A percentile compares a stretch with the other conserved stretches of the same genome.
Conservation (phyloP, 1,140 invertebrate genomes). For the Megalopta genalis region DNA sequence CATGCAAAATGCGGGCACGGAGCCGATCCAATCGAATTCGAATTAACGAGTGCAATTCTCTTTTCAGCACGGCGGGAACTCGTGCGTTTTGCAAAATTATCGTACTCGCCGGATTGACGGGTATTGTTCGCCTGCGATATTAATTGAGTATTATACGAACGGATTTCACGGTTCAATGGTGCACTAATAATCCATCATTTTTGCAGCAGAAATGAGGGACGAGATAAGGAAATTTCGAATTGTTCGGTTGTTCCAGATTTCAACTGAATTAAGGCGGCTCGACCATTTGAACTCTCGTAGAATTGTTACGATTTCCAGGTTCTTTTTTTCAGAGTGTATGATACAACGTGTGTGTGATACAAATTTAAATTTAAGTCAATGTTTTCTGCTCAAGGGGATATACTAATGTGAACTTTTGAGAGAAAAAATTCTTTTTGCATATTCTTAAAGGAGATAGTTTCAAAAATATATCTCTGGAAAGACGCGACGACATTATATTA, state of each 20-base stretch:
- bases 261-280: no score
- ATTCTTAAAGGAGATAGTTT: no score
- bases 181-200: background rate
- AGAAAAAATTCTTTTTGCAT: no score
- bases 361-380: no score
- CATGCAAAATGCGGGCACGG: background rate
- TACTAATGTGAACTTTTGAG: no score
- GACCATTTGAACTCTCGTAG: no score
- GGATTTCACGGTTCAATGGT: background rate
- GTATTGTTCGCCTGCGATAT: background rate
- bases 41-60: background rate
- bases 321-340: no score
- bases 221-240: background rate
- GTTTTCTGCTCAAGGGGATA: no score
- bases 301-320: no score
- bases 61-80: background rate
- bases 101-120: background rate
- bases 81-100: constrained; percentile 8
- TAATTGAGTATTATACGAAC: background rate
- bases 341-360: no score
- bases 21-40: background rate
- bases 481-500: no score
- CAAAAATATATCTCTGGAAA: no score
- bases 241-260: background rate
- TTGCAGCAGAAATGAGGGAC: background rate